Conservation (phyloP, 2,797 vertebrate genomes). For the Crenichthys baileyi region DNA sequence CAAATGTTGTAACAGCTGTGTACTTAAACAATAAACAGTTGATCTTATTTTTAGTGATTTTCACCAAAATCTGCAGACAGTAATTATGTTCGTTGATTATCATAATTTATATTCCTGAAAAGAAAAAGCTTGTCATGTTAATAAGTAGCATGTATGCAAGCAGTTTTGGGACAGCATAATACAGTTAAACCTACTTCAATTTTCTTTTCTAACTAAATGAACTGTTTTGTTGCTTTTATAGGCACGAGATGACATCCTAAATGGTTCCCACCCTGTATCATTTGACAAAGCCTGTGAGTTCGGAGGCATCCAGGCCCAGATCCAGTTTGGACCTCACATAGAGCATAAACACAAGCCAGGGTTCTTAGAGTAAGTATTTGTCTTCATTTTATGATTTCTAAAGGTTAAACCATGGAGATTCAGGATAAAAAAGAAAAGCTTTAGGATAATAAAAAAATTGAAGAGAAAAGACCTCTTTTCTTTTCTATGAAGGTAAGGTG, state of each 20-base stretch:
- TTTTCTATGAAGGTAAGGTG: not conserved
- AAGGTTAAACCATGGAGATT: not conserved
- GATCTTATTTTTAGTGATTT: too few relatives aligned
- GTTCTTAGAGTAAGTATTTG: slow-evolving; percentile 92
- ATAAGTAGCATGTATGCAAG: not conserved
- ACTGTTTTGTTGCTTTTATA: slow-evolving; percentile 59
- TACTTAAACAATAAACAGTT: too few relatives aligned
- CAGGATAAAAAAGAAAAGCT: not conserved
- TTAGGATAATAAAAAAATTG: not conserved
- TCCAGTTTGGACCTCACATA: slow-evolving; percentile 97
- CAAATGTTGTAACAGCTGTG: too few relatives aligned
- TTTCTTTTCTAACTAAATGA: not conserved
- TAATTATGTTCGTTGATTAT: too few relatives aligned
- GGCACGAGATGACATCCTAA: slow-evolving; percentile 98
- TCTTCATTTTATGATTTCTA: not conserved
- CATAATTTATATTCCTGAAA: not conserved
- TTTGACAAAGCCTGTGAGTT: slow-evolving; percentile 99
- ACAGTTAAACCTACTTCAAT: not conserved
- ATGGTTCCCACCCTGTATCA: slow-evolving; percentile 97
- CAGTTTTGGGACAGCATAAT: not conserved
- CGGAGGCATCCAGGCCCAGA: slow-evolving; percentile 97
- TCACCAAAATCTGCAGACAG: too few relatives aligned
- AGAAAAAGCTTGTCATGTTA: not conserved
- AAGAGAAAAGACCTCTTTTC: not conserved
- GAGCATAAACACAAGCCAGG: slow-evolving; percentile 98